Base-by-base conservation (phyloP, 1,140 invertebrate genomes). In the Panulirus ornatus region DNA sequence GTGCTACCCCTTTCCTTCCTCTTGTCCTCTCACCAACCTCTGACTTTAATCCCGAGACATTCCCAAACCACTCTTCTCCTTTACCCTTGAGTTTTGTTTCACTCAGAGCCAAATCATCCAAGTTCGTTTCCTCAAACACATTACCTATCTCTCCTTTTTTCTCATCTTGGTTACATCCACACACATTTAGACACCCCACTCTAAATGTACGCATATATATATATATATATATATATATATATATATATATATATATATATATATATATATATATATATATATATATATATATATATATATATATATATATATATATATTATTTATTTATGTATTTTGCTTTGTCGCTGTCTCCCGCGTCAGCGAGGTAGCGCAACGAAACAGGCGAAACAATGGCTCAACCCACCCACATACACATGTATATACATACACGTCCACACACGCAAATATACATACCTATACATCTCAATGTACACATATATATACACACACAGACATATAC, bases 211-310 rank as follows among this genome's bases (percentile, higher is more conserved):
- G 44, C 38, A 36, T n/a, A 42, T 42, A 11, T n/a, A 76, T 36
- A 76, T 42, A 76, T 38, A 76, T 76, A 36, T 76, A 76, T 76
- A 36, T 38, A 38, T 76, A 38, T 76, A 42, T 42, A 38, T 76
- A 36, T 38, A 36, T n/a, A 36, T 38, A n/a, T 36, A 34, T 19
- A 38, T 38, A 38, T n/a, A 76, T 36, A 38, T 38, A 42, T 76
- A 42, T 38, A 34, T n/a, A 38, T 38, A n/a, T 38, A 76, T 38
- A 42, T 38, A 42, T 36, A 42, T 38, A 76, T 70, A 70, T 70
- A 70, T 70, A 70, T 70, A 70, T 70, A 70, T 70, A 70, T 70
- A 70, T 70, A 70, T 70, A 70, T 70, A 70, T 70, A 70, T 70
- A 70, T 70, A 70, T 70, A 70, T 70, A 70, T 70, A 70, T 70